Conservation (phyloP, 1,140 invertebrate species). For the Heterodera carotae region DNA sequence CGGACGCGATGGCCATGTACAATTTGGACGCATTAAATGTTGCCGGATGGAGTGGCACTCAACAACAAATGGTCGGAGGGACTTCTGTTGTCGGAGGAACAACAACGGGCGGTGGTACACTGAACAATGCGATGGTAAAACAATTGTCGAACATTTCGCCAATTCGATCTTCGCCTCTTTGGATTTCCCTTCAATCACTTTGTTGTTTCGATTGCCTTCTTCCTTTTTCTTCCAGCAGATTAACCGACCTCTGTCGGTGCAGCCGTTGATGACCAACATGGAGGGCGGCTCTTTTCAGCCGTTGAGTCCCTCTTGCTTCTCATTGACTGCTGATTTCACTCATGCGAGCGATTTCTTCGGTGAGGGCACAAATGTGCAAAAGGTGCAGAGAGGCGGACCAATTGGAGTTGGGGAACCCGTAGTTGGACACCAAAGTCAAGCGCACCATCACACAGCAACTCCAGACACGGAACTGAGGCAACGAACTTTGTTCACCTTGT, state of each 20-base stretch:
- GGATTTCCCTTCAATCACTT: neutral
- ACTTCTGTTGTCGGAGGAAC: neutral
- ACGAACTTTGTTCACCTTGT: neutral
- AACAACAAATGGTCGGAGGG: neutral
- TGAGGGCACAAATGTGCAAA: neutral
- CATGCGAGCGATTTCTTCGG: constrained; percentile 1
- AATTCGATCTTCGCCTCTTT: too few species aligned
- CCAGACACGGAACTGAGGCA: constrained; percentile 24
- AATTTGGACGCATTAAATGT: constrained; percentile 32
- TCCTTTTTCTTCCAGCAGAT: neutral
- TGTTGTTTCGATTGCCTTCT: neutral
- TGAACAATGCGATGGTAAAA: neutral
- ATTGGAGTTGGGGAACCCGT: neutral
- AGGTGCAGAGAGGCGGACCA: neutral
- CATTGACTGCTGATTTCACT: constrained; percentile 2
- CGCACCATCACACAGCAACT: constrained; percentile 17
- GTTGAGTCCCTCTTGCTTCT: constrained; percentile 22
- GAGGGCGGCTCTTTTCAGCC: constrained; percentile 6
- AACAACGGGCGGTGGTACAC: neutral
- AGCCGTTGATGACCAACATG: constrained; percentile 24
- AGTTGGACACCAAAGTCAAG: neutral
- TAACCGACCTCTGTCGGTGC: constrained; percentile 22
- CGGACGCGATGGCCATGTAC: constrained; percentile 1
- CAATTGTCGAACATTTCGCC: neutral
- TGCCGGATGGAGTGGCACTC: constrained; percentile 20